Percentiles rank a stretch among this genome's conserved stretches.
Conservation (phyloP, 2,797 vertebrate genomes). For the Fistularia commersonii region DNA sequence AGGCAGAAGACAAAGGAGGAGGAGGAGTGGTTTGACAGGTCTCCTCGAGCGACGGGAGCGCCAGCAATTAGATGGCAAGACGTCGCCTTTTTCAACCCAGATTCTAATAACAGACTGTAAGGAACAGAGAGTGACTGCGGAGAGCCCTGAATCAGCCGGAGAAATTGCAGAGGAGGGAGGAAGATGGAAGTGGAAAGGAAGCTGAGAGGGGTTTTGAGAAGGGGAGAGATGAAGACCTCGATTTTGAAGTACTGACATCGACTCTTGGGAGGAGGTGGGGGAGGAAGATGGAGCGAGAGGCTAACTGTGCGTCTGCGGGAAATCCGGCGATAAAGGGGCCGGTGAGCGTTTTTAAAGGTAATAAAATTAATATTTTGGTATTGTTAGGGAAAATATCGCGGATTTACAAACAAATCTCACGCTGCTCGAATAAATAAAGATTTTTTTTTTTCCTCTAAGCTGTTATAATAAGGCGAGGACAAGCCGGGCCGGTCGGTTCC, state of each 20-base stretch:
- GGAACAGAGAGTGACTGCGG: conserved; percentile 17
- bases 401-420: too few relatives aligned
- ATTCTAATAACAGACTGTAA: conserved; percentile 24
- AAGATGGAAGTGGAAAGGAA: conserved; percentile 18
- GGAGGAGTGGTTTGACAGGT: conserved; percentile 18
- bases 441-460: too few relatives aligned
- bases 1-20: conserved; percentile 18
- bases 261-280: not conserved
- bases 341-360: too few relatives aligned
- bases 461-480: conserved; percentile 38
- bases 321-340: too few relatives aligned
- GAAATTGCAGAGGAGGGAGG: conserved; percentile 22
- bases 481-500: conserved; percentile 37
- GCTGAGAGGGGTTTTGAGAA: conserved; percentile 25
- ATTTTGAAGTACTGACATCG: conserved; percentile 12
- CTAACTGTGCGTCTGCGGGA: too few relatives aligned
- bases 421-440: too few relatives aligned
- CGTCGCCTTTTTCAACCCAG: conserved; percentile 19
- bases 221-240: conserved; percentile 10
- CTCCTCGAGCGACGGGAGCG: conserved; percentile 18
- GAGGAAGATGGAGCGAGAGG: not conserved
- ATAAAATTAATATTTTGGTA: too few relatives aligned
- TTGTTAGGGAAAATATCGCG: too few relatives aligned
- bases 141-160: conserved; percentile 15
- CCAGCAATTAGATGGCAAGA: conserved; percentile 33